Base-by-base conservation (phyloP, 2,797 vertebrate genomes). In the Bradypus variegatus region DNA sequence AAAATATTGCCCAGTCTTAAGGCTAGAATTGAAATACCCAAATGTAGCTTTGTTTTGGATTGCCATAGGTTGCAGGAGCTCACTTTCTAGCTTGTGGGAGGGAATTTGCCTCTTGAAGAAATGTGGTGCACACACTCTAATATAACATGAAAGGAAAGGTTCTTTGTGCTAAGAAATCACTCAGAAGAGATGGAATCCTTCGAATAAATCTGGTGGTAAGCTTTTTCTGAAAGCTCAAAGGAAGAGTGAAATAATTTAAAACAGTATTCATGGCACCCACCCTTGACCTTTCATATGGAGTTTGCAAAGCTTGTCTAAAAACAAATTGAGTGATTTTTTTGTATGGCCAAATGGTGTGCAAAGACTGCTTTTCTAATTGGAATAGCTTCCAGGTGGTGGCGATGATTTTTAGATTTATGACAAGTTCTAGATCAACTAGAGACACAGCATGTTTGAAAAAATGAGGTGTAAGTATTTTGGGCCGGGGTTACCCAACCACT, bases 171-270 rank as follows among this genome's bases (percentile, higher is more conserved):
- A 92, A 60, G 73, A 92, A 91, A 58, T 87, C 77, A 31, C 88
- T 95, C 72, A 50, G 3, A 12, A 50, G 87, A 76, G 88, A 50
- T 83, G 76, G 70, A 79, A 93, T 88, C 65, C 76, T 86, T 75
- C 55, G 81, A 91, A 75, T 31, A 90, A 94, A 93, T 83, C 88
- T 94, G 86, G 41, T 41, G 79, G 70, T 79, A 86, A 82, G 79
- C 45, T 70, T 89, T 78, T 76, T 33, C 67, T 33, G 41, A 77
- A 82, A 86, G 64, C 50, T 80, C 27, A 31, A 78, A 69, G 75
- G 53, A 83, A 86, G 78, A 79, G 53, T 7, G 53, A 79, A 89
- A 75, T 75, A 53, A 78, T 89, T 19, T 89, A n/a, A 82, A 86
- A 50, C 31, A 67, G 27, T 29, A 10, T 89, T 53, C 65, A 10